Evolutionary conservation across 2,888 invertebrate species (phyloP).

Genomic region (Troglohyphantes excavatus): DNA sequence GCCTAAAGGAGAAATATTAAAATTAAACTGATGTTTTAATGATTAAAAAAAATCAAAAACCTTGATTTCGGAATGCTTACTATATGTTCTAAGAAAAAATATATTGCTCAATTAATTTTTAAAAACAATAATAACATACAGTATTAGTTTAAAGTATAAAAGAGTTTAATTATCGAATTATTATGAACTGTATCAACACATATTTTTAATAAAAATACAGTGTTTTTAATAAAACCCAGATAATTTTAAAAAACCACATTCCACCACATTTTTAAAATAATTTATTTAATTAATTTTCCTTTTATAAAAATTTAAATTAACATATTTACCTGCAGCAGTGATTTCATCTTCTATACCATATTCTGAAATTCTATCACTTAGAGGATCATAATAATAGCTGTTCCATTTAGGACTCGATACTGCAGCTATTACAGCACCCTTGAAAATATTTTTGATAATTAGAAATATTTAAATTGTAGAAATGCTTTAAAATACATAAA

Average conservation of each 20-base stretch:
- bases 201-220: background rate
- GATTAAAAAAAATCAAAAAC: no score
- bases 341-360: conserved; percentile 88
- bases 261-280: no score
- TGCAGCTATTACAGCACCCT: conserved; percentile 91
- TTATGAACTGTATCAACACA: background rate
- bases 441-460: conserved; percentile 16
- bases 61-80: no score
- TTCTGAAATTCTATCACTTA: conserved; percentile 85
- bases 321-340: conserved; percentile 86
- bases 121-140: no score
- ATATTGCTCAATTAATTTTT: no score
- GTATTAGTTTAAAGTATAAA: no score
- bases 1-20: no score
- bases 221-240: background rate
- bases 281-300: no score
- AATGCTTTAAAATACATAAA: background rate
- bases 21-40: no score
- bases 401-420: conserved; percentile 92
- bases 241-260: no score
- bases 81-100: no score
- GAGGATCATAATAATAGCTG: conserved; percentile 85
- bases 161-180: background rate
- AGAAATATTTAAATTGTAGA: background rate
- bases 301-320: background rate